These are phyloP conservation scores for Bos javanicus DNA, from an alignment of 2,113 vertebrate genomes.

Conservation along the genomic window DNA sequence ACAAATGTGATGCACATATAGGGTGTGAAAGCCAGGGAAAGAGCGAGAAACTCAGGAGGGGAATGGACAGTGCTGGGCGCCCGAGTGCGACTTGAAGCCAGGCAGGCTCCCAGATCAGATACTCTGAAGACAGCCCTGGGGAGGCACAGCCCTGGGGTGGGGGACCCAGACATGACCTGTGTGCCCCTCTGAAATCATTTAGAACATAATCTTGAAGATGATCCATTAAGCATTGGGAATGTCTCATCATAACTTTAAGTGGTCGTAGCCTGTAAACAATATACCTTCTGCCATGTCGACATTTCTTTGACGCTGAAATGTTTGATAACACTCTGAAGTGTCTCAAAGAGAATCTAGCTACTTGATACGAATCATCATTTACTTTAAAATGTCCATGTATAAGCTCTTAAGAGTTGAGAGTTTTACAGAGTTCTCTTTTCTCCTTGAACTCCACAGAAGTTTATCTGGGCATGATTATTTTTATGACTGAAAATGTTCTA, in stretches of 20 bases:
- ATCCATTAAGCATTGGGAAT: not conserved
- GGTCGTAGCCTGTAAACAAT: not conserved
- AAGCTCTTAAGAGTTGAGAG: not conserved
- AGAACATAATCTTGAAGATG: not conserved
- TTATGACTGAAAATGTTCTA: not conserved
- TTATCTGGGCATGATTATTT: not conserved
- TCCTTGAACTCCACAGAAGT: not conserved
- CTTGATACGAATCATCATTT: not conserved
- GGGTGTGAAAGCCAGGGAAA: not conserved
- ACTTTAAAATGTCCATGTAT: not conserved
- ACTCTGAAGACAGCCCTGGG: not conserved
- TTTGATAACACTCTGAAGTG: not conserved
- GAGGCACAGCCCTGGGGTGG: not conserved
- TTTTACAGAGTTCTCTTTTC: not conserved
- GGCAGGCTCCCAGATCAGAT: too few relatives aligned
- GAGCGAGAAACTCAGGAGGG: not conserved
- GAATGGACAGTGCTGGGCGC: not conserved
- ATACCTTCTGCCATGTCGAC: not conserved
- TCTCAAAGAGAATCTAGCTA: not conserved
- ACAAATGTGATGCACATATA: conserved; percentile 49
- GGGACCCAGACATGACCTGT: not conserved
- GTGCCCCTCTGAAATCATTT: not conserved
- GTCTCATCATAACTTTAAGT: not conserved
- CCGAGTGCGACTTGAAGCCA: not conserved
- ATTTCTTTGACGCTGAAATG: not conserved